Evolutionary conservation across 2,797 vertebrate species (phyloP).

Genomic region (Chaetodon trifasciatus): DNA sequence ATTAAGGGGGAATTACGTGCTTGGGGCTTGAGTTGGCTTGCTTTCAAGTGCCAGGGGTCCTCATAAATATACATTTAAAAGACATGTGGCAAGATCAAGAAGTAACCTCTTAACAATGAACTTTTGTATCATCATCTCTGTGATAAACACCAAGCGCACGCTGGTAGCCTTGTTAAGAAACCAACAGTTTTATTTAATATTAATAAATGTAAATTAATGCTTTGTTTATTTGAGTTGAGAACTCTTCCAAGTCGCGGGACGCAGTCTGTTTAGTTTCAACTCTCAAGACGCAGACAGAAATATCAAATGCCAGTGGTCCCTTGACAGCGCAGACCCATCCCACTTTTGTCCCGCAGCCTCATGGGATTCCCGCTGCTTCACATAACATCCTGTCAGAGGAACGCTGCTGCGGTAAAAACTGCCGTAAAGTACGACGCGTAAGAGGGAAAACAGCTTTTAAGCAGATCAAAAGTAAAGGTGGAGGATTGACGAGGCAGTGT

Average conservation of each 20-base stretch:
- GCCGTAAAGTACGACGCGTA: neutral
- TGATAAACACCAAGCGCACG: constrained; percentile 72
- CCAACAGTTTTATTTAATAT: constrained; percentile 75
- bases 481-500: neutral
- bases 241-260: constrained; percentile 70
- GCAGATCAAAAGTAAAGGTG: constrained; percentile 11
- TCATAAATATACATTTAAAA: constrained; percentile 87
- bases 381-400: constrained; percentile 16
- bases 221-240: constrained; percentile 82
- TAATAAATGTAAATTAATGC: constrained; percentile 86
- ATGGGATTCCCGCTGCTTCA: constrained; percentile 31
- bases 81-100: constrained; percentile 84
- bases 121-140: constrained; percentile 79
- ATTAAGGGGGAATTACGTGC: constrained; percentile 82
- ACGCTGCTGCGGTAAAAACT: neutral
- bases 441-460: constrained; percentile 21
- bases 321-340: constrained; percentile 41
- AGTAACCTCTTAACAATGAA: constrained; percentile 85
- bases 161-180: constrained; percentile 70
- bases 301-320: constrained; percentile 71
- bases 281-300: constrained; percentile 71
- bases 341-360: constrained; percentile 49
- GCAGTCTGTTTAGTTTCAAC: constrained; percentile 69
- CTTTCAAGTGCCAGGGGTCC: constrained; percentile 82
- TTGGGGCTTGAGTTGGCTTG: constrained; percentile 72